A percentile compares a stretch with the other conserved stretches of the same genome.
Conservation (phyloP, 2,888 invertebrate genomes). For the Silvanus unidentatus region DNA sequence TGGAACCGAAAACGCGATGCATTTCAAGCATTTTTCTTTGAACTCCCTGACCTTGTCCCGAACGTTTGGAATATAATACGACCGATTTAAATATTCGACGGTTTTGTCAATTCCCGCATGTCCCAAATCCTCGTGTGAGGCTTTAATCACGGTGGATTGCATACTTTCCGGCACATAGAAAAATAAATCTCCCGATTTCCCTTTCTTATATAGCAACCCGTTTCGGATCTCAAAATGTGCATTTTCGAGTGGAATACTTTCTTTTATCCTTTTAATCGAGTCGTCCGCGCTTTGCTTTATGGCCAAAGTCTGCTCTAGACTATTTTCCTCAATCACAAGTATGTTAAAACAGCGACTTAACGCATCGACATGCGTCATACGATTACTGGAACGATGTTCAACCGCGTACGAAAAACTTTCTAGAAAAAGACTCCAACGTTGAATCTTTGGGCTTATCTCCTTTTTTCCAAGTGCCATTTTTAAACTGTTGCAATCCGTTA, state of each 20-base stretch:
- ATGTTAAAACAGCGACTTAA: constrained; percentile 25
- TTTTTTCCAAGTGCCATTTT: constrained; percentile 27
- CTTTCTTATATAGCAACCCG: constrained; percentile 23
- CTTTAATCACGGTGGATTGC: constrained; percentile 12
- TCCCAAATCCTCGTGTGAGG: constrained; percentile 11
- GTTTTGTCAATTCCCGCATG: constrained; percentile 9
- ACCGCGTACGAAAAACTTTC: constrained; percentile 22
- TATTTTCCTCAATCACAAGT: constrained; percentile 22
- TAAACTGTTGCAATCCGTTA: constrained; percentile 31
- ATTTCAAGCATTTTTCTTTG: constrained; percentile 3
- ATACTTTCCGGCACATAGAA: constrained; percentile 24
- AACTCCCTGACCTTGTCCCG: neutral
- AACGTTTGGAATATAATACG: constrained; percentile 5
- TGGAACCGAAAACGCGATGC: constrained; percentile 1
- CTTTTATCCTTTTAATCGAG: constrained; percentile 4
- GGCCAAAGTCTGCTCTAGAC: constrained; percentile 21
- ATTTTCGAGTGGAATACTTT: constrained; percentile 17
- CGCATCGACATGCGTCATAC: constrained; percentile 33
- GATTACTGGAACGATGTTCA: constrained; percentile 16
- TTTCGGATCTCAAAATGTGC: constrained; percentile 19
- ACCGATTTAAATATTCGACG: neutral
- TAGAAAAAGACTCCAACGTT: constrained; percentile 27
- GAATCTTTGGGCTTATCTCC: constrained; percentile 30
- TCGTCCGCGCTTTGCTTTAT: constrained; percentile 20
- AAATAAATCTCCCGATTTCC: constrained; percentile 6